Base-by-base conservation (phyloP, 2,888 invertebrate species). In the Dendrolimus pini region DNA sequence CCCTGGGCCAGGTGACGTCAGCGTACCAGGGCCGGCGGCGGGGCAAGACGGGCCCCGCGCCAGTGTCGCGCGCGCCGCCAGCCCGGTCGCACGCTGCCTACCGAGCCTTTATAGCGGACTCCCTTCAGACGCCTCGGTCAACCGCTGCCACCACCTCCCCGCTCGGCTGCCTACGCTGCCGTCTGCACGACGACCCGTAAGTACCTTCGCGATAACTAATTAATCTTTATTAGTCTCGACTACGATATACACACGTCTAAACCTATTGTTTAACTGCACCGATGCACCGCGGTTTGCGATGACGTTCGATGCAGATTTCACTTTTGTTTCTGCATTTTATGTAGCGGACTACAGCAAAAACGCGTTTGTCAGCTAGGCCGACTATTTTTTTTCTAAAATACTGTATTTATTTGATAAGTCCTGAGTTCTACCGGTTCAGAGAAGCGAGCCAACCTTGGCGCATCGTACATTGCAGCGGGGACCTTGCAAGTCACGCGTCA, bases 401-500 rank as follows among this genome's bases (percentile, higher is more conserved):
- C 60, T 66, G 30, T 59, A 57, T 61, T 60, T 63, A 62, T 67
- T 65, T 67, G 69, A 63, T 71, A 70, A 70, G 71, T 70, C 71
- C 72, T 78, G 78, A 72, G 74, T 78, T 81, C 77, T 77, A 80
- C 78, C 71, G 74, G 71, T 74, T 77, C 71, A 67, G 78, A 83
- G 80, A 82, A 83, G 82, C 80, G 80, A 82, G 76, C 80, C 88
- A 89, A 90, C 90, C 90, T 90, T 90, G 90, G 88, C 86, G 88
- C 90, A 89, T 90, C 89, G 89, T 87, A 89, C 89, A 89, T 85
- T 90, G 90, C 90, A 90, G 83, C 86, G 84, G 83, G 81, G 88
- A 89, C 90, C 90, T 90, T 89, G 90, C 90, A 89, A 90, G 89
- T 89, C 89, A 90, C 90, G 89, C 90, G 90, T 90, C 90, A 89